A percentile compares a stretch with the other conserved stretches of the same genome.
These are phyloP conservation scores for Tamandua tetradactyla DNA, from an alignment of 2,797 vertebrate genomes.

Conservation along the genomic window DNA sequence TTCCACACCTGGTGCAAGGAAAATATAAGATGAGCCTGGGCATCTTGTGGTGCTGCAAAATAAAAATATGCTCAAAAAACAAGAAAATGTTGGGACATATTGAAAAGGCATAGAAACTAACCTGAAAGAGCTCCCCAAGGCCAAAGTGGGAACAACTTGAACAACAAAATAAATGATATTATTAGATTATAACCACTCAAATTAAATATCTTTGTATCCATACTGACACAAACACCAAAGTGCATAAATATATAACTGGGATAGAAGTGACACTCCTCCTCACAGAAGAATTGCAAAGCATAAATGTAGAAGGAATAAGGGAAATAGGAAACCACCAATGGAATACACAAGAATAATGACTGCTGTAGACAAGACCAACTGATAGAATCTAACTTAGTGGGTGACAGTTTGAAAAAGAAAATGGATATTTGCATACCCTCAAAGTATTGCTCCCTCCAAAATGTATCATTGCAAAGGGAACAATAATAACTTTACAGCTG, in stretches of 20 bases:
- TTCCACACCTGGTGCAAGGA: not conserved
- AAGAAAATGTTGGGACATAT: not conserved
- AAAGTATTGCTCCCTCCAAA: not conserved
- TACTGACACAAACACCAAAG: not conserved
- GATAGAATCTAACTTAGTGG: not conserved
- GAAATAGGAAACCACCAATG: not conserved
- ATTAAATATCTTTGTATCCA: not conserved
- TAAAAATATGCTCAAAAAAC: not conserved
- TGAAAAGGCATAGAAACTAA: not conserved
- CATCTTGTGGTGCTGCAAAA: constrained; percentile 15
- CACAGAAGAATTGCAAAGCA: not conserved
- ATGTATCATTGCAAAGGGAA: not conserved
- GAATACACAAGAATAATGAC: not conserved
- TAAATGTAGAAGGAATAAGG: not conserved
- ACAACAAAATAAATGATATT: not conserved
- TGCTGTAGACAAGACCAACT: not conserved
- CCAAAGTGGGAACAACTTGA: not conserved
- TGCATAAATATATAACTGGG: not conserved
- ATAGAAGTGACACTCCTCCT: not conserved
- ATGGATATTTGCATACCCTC: not conserved
- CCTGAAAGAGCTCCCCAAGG: not conserved
- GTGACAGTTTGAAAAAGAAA: not conserved
- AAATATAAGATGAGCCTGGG: not conserved
- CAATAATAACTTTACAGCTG: not conserved
- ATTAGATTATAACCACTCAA: not conserved